These are phyloP conservation scores for Apeira syringaria DNA, from an alignment of 2,888 invertebrate genomes.

Conservation along the genomic window DNA sequence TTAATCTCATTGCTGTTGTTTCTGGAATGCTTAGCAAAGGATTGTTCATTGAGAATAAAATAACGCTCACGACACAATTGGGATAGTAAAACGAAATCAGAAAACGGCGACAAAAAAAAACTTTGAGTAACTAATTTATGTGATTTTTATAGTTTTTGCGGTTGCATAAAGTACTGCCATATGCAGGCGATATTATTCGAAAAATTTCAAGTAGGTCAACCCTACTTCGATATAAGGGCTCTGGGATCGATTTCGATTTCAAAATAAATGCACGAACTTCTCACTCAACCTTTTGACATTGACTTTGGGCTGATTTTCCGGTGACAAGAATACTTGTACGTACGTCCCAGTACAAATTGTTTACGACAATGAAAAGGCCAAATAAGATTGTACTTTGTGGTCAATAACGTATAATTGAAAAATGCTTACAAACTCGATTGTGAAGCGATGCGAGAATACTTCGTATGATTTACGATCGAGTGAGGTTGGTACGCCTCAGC, in stretches of 20 bases:
- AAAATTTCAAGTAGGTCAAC: slow-evolving; percentile 62
- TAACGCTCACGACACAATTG: too few species aligned
- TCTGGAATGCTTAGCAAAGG: too few species aligned
- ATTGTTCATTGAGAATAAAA: too few species aligned
- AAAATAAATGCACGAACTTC: slow-evolving; percentile 12
- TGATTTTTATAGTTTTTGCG: slow-evolving; percentile 57
- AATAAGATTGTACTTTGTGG: slow-evolving; percentile 73
- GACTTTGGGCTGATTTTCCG: slow-evolving; percentile 41
- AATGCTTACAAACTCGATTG: slow-evolving; percentile 78
- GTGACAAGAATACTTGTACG: slow-evolving; percentile 27
- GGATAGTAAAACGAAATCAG: too few species aligned
- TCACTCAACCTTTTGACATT: slow-evolving; percentile 32
- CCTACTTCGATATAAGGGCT: slow-evolving; percentile 51
- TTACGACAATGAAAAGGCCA: slow-evolving; percentile 70
- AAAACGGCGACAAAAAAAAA: too few species aligned
- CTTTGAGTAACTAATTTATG: too few species aligned
- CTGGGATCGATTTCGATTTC: slow-evolving; percentile 44
- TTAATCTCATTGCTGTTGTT: too few species aligned
- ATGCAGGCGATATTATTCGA: slow-evolving; percentile 62
- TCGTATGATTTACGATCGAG: slow-evolving; percentile 69
- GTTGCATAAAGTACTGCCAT: slow-evolving; percentile 52
- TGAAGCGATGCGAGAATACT: slow-evolving; percentile 64
- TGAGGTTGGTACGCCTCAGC: slow-evolving; percentile 53
- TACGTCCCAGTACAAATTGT: slow-evolving; percentile 60
- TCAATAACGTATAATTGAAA: slow-evolving; percentile 81